A percentile compares a stretch with the other conserved stretches of the same genome.
phyloP scores from a whole-genome alignment of 2,113 vertebrate genomes.

The Litocranius walleri region DNA sequence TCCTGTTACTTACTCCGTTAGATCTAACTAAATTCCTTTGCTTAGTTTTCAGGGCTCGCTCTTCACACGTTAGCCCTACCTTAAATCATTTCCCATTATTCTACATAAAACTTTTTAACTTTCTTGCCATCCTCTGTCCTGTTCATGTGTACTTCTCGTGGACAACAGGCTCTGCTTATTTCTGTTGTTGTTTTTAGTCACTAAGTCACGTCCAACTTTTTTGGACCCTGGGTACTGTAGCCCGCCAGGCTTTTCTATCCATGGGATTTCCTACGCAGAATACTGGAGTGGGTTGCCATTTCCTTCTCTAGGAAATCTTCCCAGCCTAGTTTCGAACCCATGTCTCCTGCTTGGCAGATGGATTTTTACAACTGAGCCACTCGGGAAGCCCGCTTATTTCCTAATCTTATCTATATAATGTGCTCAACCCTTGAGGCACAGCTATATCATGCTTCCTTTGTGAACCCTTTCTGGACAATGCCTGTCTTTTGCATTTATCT shows the following conservation, averaged over 20 bases:
- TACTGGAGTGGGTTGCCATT: not conserved
- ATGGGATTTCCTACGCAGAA: not conserved
- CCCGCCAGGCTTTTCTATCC: not conserved
- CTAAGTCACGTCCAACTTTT: not conserved
- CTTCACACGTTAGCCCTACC: not conserved
- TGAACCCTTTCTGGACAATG: not conserved
- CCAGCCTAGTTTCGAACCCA: not conserved
- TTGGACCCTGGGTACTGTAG: not conserved
- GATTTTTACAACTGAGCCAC: not conserved
- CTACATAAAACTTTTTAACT: not conserved
- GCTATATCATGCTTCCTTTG: not conserved
- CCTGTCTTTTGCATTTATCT: not conserved
- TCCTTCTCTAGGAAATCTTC: not conserved
- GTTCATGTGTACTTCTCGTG: not conserved
- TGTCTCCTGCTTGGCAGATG: not conserved
- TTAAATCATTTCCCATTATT: not conserved
- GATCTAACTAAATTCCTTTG: not conserved
- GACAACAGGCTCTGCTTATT: not conserved
- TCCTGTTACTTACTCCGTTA: not conserved
- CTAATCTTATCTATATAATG: not conserved
- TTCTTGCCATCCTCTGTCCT: not conserved
- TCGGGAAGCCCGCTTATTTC: not conserved
- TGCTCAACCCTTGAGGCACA: not conserved
- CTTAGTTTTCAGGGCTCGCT: not conserved
- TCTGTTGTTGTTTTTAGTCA: not conserved